Evolutionary conservation across 2,113 vertebrate species (phyloP).

Genomic region (Calyptommatus sinebrachiatus): DNA sequence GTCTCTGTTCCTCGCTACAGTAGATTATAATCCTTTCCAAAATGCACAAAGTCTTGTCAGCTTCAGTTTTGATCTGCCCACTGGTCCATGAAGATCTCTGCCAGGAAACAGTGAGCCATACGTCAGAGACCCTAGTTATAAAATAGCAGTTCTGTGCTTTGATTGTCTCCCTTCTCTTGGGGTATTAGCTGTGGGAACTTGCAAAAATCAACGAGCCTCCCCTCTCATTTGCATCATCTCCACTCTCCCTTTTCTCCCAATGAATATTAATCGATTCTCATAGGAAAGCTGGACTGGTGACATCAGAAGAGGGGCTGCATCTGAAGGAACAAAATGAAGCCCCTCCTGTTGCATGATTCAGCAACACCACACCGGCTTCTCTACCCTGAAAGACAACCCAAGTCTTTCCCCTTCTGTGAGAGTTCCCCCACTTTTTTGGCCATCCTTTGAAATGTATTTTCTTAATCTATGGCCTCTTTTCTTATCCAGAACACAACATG

Average conservation of each 20-base stretch:
- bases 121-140: conserved; percentile 73
- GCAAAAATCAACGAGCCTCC: conserved; percentile 7
- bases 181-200: conserved; percentile 37
- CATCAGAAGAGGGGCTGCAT: conserved; percentile 66
- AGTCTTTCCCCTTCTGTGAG: conserved; percentile 63
- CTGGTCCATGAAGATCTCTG: conserved; percentile 73
- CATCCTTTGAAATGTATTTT: conserved; percentile 37
- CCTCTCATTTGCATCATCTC: conserved; percentile 23
- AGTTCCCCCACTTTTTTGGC: conserved; percentile 47
- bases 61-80: conserved; percentile 74
- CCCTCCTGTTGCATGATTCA: conserved; percentile 57
- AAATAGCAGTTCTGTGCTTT: conserved; percentile 64
- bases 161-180: conserved; percentile 42
- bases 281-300: conserved; percentile 65
- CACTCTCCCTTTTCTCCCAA: conserved; percentile 36
- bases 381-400: conserved; percentile 57
- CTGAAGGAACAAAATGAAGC: conserved; percentile 58
- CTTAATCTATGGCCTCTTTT: conserved; percentile 69
- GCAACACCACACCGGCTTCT: conserved; percentile 40
- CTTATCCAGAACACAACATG: conserved; percentile 51
- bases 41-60: conserved; percentile 76
- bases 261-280: conserved; percentile 72
- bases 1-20: conserved; percentile 73
- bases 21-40: conserved; percentile 74
- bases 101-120: conserved; percentile 68